phyloP scores from a whole-genome alignment of 2,888 invertebrate genomes.

The Athalia circularis region DNA sequence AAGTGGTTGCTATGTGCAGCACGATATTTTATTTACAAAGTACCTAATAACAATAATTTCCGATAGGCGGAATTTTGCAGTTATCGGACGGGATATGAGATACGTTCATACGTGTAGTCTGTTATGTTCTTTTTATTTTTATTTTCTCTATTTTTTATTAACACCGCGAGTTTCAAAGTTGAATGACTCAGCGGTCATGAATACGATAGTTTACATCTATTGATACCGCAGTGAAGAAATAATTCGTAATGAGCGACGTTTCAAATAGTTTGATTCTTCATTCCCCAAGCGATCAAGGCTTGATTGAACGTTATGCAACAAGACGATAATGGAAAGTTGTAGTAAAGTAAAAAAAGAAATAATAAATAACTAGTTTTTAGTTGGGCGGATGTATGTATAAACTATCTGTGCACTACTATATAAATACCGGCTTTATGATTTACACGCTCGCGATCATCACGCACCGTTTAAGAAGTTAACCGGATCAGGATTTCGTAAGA shows the following conservation, averaged over 20 bases:
- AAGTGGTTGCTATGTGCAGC: neutral
- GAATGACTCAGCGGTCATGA: too few relatives aligned
- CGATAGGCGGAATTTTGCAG: too few relatives aligned
- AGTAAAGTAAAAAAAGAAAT: neutral
- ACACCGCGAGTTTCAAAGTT: too few relatives aligned
- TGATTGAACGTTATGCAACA: neutral
- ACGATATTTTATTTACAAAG: neutral
- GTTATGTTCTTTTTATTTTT: too few relatives aligned
- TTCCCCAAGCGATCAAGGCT: neutral
- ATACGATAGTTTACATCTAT: too few relatives aligned
- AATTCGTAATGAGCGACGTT: neutral
- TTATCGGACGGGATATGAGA: too few relatives aligned
- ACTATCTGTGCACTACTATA: neutral
- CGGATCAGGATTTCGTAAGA: conserved; percentile 39
- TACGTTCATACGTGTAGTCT: too few relatives aligned
- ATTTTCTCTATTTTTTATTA: too few relatives aligned
- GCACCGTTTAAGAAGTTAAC: conserved; percentile 12
- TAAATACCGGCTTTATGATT: conserved; percentile 8
- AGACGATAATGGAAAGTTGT: conserved; percentile 15
- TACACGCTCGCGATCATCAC: neutral
- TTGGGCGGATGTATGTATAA: neutral
- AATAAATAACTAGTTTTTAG: neutral
- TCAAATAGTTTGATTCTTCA: neutral
- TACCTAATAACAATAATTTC: too few relatives aligned
- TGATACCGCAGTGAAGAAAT: neutral